Base-by-base conservation (phyloP, 2,113 vertebrate species). In the Urocolius indicus region DNA sequence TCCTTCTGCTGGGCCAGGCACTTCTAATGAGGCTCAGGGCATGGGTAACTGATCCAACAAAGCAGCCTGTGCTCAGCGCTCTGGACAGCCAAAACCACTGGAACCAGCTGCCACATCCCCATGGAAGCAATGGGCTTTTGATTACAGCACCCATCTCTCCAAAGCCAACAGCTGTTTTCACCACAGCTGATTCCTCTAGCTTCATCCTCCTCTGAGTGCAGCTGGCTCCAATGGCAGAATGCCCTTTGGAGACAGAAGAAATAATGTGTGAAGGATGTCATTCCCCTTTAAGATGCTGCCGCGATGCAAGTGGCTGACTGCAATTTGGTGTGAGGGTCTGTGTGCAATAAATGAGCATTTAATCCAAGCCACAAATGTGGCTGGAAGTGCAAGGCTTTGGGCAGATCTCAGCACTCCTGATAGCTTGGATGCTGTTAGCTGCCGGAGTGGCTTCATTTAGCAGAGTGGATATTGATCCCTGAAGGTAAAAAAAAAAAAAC, bases 51-150 rank as follows among this genome's bases (percentile, higher is more conserved):
- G 34, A 59, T 32, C 48, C 49, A 82, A 13, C 36, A 13, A 5
- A 11, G 36, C 59, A 66, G 46, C 21, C 58, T 68, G 36, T 46
- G 26, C 49, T 51, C 54, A 75, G 43, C 34, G 45, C 32, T 68
- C 0, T 0, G 41, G 29, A 54, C 36, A 71, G 68, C 43, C 2
- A 1, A 16, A 80, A 92, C 36, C 45, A 57, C 3, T 0, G n/a
- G 46, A 84, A 9, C 36, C 45, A 38, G 22, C 51, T 52, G 67
- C 79, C n/a, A 7, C 19, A 15, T 38, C 58, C 48, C 41, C 68
- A 3, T 27, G 46, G 49, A 45, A 77, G 38, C 18, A 4, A 9
- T 27, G 34, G 63, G 21, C 32, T 66, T 51, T 55, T 65, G 21
- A 12, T 30, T 73, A 38, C 51, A 90, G 83, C 51, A 45, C 27